Evolutionary conservation across 2,888 invertebrate species (phyloP).

Genomic region (Crocallis elinguaria): DNA sequence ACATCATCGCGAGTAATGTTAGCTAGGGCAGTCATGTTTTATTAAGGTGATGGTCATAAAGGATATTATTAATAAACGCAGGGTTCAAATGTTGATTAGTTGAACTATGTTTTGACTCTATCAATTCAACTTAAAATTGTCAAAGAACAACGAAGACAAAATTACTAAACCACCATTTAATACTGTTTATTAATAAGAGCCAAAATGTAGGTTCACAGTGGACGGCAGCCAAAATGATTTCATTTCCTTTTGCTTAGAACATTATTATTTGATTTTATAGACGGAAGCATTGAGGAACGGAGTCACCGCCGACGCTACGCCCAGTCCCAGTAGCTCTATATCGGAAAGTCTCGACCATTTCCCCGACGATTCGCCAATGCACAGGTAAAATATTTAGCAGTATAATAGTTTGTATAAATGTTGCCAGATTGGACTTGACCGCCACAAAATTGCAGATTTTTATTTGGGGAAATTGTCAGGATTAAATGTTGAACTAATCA

Average conservation of each 20-base stretch:
- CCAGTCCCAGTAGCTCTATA: constrained; percentile 95
- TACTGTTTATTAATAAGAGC: too few species aligned
- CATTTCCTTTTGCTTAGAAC: constrained; percentile 5
- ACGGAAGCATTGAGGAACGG: constrained; percentile 85
- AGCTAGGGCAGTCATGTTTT: too few species aligned
- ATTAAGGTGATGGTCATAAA: too few species aligned
- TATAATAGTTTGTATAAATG: constrained; percentile 7
- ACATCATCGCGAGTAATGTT: too few species aligned
- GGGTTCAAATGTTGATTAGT: too few species aligned
- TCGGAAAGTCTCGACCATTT: constrained; percentile 96
- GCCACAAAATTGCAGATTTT: neutral
- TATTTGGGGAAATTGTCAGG: neutral
- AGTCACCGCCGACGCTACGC: constrained; percentile 89
- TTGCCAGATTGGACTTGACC: constrained; percentile 8
- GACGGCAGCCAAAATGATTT: constrained; percentile 5
- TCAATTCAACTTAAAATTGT: too few species aligned
- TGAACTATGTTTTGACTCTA: too few species aligned
- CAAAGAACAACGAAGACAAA: too few species aligned
- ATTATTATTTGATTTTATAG: constrained; percentile 49
- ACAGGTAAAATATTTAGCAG: constrained; percentile 81
- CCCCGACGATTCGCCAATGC: constrained; percentile 95
- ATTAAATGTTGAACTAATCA: neutral
- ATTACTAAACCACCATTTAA: too few species aligned
- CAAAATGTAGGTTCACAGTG: neutral
- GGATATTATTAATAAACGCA: too few species aligned